These are phyloP conservation scores for Papilio aristodemus DNA, from an alignment of 1,140 invertebrate genomes.

Conservation along the genomic window DNA sequence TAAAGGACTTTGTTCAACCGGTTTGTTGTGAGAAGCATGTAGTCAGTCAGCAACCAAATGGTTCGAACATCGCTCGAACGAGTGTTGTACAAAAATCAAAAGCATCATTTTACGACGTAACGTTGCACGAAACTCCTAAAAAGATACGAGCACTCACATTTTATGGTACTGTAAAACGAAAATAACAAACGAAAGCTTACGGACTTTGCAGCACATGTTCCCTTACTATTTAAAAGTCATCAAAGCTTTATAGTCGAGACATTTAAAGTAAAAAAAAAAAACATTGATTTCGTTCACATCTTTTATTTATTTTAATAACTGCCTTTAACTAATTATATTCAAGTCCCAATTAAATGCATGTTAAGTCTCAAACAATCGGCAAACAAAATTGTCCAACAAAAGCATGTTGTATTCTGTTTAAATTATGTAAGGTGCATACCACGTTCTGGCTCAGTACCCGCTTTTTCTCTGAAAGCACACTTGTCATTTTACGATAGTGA, in stretches of 20 bases:
- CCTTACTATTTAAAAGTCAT: conserved; percentile 39
- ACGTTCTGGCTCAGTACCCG: too few relatives aligned
- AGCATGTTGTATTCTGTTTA: too few relatives aligned
- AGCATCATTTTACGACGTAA: conserved; percentile 38
- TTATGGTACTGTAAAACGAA: conserved; percentile 53
- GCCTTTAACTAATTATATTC: too few relatives aligned
- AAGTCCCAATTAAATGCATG: too few relatives aligned
- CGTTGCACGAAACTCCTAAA: conserved; percentile 43
- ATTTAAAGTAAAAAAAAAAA: neutral
- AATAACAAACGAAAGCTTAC: conserved; percentile 45
- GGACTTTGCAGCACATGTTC: conserved; percentile 32
- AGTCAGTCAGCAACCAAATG: neutral
- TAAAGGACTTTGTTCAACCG: too few relatives aligned
- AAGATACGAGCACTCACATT: conserved; percentile 49
- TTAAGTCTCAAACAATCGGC: too few relatives aligned
- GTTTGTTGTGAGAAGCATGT: neutral
- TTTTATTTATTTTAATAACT: too few relatives aligned
- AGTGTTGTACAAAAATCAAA: conserved; percentile 30
- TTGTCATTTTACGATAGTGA: too few relatives aligned
- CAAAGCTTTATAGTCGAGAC: conserved; percentile 28
- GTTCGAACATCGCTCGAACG: neutral
- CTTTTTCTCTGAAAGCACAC: too few relatives aligned
- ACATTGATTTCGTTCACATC: neutral
- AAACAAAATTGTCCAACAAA: too few relatives aligned
- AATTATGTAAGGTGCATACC: too few relatives aligned